These are phyloP conservation scores for Montipora efflorescens DNA, from an alignment of 64 coral and sea anemone genomes.

Conservation along the genomic window DNA sequence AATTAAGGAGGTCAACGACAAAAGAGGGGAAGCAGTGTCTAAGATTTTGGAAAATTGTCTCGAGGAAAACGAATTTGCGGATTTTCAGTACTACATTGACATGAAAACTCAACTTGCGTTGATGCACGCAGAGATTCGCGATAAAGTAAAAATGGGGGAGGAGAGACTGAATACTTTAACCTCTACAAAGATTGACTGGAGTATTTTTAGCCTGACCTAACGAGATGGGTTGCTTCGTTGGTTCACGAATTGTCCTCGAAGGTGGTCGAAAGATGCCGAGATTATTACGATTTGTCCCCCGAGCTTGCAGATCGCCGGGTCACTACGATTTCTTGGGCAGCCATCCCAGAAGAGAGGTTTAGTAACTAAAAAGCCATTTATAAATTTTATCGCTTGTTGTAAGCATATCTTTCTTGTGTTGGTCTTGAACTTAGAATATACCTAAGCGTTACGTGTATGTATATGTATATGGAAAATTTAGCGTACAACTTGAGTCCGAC, in stretches of 20 bases:
- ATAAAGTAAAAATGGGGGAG: conserved; percentile 98
- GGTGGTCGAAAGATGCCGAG: too few species aligned
- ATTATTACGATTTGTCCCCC: too few species aligned
- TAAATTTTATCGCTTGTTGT: too few species aligned
- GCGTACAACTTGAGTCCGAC: too few species aligned
- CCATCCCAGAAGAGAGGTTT: too few species aligned
- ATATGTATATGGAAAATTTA: too few species aligned
- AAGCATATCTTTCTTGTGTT: too few species aligned
- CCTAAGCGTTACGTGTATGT: too few species aligned
- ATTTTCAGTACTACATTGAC: conserved; percentile 99
- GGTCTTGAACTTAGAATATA: too few species aligned
- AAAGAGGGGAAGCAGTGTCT: conserved; percentile 92
- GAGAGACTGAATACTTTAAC: conserved; percentile 87
- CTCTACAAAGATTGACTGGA: conserved; percentile 97
- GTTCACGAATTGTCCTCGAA: not conserved
- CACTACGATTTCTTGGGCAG: too few species aligned
- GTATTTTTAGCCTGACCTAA: conserved; percentile 57
- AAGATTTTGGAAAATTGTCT: conserved; percentile 92
- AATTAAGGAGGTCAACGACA: conserved; percentile 99
- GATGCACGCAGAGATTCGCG: conserved; percentile 95
- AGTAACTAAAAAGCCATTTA: too few species aligned
- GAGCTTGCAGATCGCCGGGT: too few species aligned
- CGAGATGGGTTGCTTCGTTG: not conserved
- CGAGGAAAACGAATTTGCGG: conserved; percentile 89
- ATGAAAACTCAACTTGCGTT: conserved; percentile 99